Percentiles rank a stretch among this genome's conserved stretches.
phyloP scores from a whole-genome alignment of 2,797 vertebrate species.

The Limosa lapponica region DNA sequence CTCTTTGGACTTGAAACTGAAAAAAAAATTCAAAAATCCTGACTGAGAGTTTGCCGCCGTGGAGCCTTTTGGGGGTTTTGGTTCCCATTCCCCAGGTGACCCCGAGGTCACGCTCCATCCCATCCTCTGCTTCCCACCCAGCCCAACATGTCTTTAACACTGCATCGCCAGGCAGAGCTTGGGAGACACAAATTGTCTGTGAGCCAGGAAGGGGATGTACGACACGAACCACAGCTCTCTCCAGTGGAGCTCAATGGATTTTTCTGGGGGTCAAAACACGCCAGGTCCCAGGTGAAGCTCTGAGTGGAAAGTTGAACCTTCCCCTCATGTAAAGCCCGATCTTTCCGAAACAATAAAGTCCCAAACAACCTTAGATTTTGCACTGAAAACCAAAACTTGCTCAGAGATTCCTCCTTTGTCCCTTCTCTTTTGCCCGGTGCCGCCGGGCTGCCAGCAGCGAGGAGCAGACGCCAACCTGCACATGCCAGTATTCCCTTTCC shows the following conservation, averaged over 20 bases:
- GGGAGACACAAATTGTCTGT: not conserved
- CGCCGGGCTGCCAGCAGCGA: not conserved
- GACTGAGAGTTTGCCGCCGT: not conserved
- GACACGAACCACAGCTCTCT: not conserved
- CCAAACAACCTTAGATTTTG: not conserved
- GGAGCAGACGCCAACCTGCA: not conserved
- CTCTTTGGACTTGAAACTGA: not conserved
- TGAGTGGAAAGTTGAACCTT: not conserved
- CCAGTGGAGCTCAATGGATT: not conserved
- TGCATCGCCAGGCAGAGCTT: not conserved
- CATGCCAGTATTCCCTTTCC: not conserved
- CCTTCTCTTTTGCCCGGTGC: not conserved
- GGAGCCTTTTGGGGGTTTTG: not conserved
- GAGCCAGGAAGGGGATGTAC: not conserved
- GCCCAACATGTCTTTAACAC: fast-evolving
- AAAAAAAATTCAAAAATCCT: not conserved
- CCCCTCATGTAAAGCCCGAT: not conserved
- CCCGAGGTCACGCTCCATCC: not conserved
- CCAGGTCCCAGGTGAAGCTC: not conserved
- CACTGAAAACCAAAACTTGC: not conserved
- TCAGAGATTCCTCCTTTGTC: not conserved
- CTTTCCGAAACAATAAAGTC: not conserved
- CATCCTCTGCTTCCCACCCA: not conserved
- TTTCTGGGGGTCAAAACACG: not conserved
- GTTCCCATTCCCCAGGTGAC: not conserved